These are phyloP conservation scores for Gymnothorax reevesii DNA, from an alignment of 2,797 vertebrate genomes.

Conservation along the genomic window DNA sequence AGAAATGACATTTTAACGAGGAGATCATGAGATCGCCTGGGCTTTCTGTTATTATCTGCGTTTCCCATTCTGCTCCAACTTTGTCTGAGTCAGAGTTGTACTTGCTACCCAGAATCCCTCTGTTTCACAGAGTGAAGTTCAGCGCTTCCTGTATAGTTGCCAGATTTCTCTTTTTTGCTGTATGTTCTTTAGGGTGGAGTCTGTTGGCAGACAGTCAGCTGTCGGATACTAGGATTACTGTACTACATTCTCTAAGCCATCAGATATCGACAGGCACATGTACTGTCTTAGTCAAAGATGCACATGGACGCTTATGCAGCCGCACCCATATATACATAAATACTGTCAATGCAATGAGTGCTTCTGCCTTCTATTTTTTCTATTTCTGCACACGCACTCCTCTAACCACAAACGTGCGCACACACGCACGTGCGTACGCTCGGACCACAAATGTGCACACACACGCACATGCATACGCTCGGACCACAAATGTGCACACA, in stretches of 20 bases:
- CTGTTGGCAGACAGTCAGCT: background rate
- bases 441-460: background rate
- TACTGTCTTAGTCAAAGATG: background rate
- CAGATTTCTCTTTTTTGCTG: background rate
- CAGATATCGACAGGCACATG: background rate
- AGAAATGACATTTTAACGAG: too few species aligned
- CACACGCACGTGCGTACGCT: background rate
- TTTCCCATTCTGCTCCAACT: too few species aligned
- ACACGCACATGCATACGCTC: background rate
- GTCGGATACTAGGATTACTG: slow-evolving; percentile 5
- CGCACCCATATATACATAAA: background rate
- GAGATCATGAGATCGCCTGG: too few species aligned
- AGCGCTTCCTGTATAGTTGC: background rate
- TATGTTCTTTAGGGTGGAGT: background rate
- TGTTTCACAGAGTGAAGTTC: background rate
- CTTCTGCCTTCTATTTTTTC: too few species aligned
- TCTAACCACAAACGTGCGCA: too few species aligned
- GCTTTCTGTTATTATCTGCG: too few species aligned
- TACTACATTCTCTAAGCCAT: background rate
- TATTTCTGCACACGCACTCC: too few species aligned
- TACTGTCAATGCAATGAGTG: too few species aligned
- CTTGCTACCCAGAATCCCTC: background rate
- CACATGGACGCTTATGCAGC: background rate
- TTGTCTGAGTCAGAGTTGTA: background rate
- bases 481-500: background rate